A percentile compares a stretch with the other conserved stretches of the same genome.
These are phyloP conservation scores for Orestias chungarensis DNA, from an alignment of 2,797 vertebrate species.

Conservation along the genomic window DNA sequence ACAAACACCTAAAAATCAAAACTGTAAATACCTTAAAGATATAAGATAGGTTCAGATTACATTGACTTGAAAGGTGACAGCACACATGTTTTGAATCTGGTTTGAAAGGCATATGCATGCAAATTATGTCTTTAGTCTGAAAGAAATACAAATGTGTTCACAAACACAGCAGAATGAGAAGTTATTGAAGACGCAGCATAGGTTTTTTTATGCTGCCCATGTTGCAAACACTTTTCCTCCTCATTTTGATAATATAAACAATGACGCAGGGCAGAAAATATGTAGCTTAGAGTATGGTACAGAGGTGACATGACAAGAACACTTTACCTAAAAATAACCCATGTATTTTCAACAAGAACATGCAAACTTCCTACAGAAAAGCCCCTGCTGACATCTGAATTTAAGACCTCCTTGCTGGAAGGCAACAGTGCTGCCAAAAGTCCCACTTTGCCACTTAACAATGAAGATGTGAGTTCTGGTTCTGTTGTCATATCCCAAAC, in stretches of 20 bases:
- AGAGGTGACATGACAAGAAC: neutral
- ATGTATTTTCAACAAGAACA: neutral
- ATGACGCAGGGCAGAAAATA: neutral
- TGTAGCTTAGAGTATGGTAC: neutral
- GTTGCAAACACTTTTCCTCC: neutral
- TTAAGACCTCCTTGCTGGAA: neutral
- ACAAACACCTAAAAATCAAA: neutral
- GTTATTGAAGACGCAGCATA: neutral
- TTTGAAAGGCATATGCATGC: slow-evolving; percentile 11
- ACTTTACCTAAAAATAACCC: neutral
- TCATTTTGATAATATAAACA: neutral
- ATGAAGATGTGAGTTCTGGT: no score
- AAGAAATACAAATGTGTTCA: neutral
- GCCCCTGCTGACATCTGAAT: neutral
- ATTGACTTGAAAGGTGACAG: neutral
- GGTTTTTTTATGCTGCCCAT: no score
- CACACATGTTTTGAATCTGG: slow-evolving; percentile 3
- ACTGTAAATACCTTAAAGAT: slow-evolving; percentile 3
- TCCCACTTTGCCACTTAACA: no score
- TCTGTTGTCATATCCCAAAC: neutral
- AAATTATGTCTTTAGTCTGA: slow-evolving; percentile 1
- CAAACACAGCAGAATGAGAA: neutral
- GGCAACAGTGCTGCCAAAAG: neutral
- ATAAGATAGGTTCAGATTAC: neutral
- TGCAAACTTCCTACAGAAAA: neutral